Base-by-base conservation (phyloP, 2,888 invertebrate genomes). In the Gymnoscelis rufifasciata region DNA sequence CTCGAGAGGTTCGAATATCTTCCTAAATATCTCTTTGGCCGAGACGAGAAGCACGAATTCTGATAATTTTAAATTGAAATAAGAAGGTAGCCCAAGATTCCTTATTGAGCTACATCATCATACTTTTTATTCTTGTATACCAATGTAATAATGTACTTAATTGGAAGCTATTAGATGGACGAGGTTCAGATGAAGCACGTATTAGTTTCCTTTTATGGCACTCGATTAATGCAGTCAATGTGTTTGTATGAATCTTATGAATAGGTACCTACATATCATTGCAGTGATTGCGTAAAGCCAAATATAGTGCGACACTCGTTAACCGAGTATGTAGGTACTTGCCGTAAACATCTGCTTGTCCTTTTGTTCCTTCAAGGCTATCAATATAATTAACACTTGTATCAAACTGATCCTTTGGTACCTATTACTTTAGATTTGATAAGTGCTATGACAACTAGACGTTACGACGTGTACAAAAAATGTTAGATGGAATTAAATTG, bases 311-410 rank as follows among this genome's bases (percentile, higher is more conserved):
- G 50, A 45, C 35, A 28, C 47, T 62, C 56, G 51, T 60, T 60
- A 57, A 47, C 36, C 49, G 50, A 62, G 54, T 60, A 53, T 59
- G 59, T 60, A 65, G 60, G 54, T 56, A 56, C n/a, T n/a, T n/a
- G n/a, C 52, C 31, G 26, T 24, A 60, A 61, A 70, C 76, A 76
- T 74, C 68, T 76, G 73, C 61, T 66, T 66, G 67, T 71, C 46
- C 64, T 66, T 68, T 72, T 68, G 66, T 71, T 64, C 51, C 51
- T 50, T 61, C 69, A 74, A 78, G 74, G 74, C 65, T 71, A 72
- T 61, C 29, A 31, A 35, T 33, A 36, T 37, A 28, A 36, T 23
- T 26, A 28, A 35, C 44, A 13, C 23, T 42, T 33, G 38, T 33
- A 45, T 35, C 19, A 39, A 45, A 31, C 35, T 47, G 28, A 29